phyloP scores from a whole-genome alignment of 2,797 vertebrate genomes.

The Todus mexicanus region DNA sequence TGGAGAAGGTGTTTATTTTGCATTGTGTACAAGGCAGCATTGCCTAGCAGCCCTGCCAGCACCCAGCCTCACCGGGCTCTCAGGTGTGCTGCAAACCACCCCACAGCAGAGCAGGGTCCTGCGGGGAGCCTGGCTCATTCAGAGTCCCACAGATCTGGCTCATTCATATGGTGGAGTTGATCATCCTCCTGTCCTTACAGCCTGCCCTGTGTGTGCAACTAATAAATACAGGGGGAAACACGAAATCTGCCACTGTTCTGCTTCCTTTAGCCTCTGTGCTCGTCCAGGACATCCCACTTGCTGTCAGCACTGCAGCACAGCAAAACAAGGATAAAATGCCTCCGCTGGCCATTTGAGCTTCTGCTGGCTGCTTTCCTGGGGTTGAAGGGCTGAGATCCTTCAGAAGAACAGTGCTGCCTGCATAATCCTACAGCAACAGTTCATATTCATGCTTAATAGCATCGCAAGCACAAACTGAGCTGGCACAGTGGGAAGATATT shows the following conservation, averaged over 20 bases:
- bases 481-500: background rate
- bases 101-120: background rate
- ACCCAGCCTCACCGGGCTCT: accelerated
- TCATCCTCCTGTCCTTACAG: accelerated
- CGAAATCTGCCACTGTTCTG: accelerated
- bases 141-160: accelerated
- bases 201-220: background rate
- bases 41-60: background rate
- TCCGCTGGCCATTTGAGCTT: background rate
- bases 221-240: background rate
- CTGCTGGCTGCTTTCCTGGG: slow-evolving; percentile 4
- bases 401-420: background rate
- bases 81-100: background rate
- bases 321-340: background rate
- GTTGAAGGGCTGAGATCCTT: background rate
- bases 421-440: slow-evolving; percentile 8
- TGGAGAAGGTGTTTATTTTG: background rate
- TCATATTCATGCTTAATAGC: background rate
- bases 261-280: background rate
- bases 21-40: accelerated
- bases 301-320: background rate
- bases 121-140: background rate
- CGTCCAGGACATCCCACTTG: background rate
- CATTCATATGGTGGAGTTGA: accelerated
- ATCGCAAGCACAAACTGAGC: background rate